A percentile compares a stretch with the other conserved stretches of the same genome.
Evolutionary conservation across 2,113 vertebrate species (phyloP).

Genomic region (Entomyzon cyanotis): DNA sequence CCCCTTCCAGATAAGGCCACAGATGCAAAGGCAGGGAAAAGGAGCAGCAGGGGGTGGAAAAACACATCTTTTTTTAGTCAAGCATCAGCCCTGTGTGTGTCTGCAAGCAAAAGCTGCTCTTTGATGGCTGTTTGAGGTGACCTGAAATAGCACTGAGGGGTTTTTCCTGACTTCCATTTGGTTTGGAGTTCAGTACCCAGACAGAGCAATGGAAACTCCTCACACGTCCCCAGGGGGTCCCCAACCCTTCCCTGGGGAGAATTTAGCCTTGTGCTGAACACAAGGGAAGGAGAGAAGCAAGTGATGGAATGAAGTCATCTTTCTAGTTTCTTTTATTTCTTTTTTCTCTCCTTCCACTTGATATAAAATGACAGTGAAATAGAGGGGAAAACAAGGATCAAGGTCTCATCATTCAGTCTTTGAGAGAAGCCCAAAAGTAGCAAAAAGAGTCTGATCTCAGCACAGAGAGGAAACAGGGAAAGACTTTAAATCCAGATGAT

Average conservation of each 20-base stretch:
- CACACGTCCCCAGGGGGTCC: background rate
- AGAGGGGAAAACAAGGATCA: background rate
- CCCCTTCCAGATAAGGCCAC: background rate
- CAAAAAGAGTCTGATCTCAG: background rate
- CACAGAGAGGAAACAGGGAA: background rate
- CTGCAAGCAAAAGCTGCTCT: background rate
- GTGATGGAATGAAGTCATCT: background rate
- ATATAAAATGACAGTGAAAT: background rate
- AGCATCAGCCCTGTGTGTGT: background rate
- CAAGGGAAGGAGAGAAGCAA: background rate
- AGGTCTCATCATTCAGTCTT: background rate
- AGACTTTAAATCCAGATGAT: background rate
- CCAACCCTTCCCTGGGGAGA: background rate
- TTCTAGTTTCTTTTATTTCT: background rate
- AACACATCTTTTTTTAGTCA: background rate
- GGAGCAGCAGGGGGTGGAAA: background rate
- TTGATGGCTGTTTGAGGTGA: background rate
- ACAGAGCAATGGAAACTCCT: background rate
- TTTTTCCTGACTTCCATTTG: background rate
- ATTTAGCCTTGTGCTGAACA: background rate
- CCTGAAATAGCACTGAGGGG: background rate
- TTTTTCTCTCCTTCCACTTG: background rate
- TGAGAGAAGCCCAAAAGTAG: background rate
- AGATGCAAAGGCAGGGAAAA: background rate
- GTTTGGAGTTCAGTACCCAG: background rate